A percentile compares a stretch with the other conserved stretches of the same genome.
Evolutionary conservation across 2,888 invertebrate genomes (phyloP).

Genomic region (Euphydryas editha): DNA sequence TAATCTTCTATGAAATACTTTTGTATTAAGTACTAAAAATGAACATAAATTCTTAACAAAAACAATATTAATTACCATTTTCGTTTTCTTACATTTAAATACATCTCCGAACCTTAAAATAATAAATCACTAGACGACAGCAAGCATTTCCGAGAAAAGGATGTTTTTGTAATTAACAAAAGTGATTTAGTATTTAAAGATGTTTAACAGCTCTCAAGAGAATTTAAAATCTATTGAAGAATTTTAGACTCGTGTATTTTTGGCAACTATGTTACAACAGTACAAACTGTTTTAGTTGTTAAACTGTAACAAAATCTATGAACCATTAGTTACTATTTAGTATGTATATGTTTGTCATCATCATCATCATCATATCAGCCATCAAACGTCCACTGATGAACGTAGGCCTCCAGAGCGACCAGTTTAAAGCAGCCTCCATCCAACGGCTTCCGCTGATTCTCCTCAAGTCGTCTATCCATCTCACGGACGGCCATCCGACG

Average conservation of each 20-base stretch:
- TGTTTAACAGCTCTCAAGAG: constrained; percentile 42
- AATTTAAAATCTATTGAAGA: constrained; percentile 27
- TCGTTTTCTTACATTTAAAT: constrained; percentile 17
- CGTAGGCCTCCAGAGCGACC: too few species aligned
- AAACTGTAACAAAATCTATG: not conserved
- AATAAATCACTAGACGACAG: constrained; percentile 45
- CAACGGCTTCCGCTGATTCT: too few species aligned
- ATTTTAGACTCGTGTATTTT: constrained; percentile 25
- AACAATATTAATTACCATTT: constrained; percentile 12
- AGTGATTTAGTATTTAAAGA: constrained; percentile 51
- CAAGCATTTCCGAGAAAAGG: constrained; percentile 46
- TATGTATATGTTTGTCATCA: not conserved
- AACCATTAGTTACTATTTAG: not conserved
- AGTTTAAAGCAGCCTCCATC: too few species aligned
- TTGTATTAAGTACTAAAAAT: not conserved
- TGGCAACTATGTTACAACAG: not conserved
- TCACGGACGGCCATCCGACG: too few species aligned
- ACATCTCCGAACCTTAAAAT: constrained; percentile 37
- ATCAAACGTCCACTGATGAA: too few species aligned
- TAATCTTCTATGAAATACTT: not conserved
- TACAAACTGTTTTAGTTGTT: not conserved
- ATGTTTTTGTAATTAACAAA: constrained; percentile 53
- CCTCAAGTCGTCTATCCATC: too few species aligned
- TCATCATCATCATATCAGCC: too few species aligned
- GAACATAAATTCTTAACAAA: not conserved